Percentiles rank a stretch among this genome's conserved stretches.
These are phyloP conservation scores for Scytalopus superciliaris DNA, from an alignment of 2,113 vertebrate species.

Conservation along the genomic window DNA sequence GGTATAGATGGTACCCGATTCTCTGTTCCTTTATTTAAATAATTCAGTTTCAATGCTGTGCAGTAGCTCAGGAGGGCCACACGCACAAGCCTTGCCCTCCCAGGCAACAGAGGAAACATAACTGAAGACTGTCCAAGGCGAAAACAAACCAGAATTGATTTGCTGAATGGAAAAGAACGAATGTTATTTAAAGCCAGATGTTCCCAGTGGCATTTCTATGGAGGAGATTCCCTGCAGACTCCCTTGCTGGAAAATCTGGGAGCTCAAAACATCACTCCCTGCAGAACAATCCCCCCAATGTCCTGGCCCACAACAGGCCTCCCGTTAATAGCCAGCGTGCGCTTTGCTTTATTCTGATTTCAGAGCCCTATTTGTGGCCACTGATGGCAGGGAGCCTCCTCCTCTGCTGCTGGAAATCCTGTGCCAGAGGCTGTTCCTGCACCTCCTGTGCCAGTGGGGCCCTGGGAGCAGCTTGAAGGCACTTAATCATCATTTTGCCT, in stretches of 20 bases:
- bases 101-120: background rate
- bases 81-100: background rate
- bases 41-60: background rate
- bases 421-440: background rate
- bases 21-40: background rate
- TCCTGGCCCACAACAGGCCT: background rate
- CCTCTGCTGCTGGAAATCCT: conserved; percentile 6
- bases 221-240: conserved; percentile 39
- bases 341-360: background rate
- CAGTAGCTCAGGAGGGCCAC: conserved; percentile 9
- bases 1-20: background rate
- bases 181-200: conserved; percentile 46
- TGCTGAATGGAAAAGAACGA: background rate
- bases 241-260: background rate
- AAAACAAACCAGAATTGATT: background rate
- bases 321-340: background rate
- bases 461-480: background rate
- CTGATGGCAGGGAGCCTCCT: background rate
- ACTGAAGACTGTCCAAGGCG: background rate
- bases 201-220: background rate
- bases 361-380: background rate
- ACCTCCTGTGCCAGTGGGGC: background rate
- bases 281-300: conserved; percentile 13
- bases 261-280: background rate
- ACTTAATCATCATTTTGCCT: background rate